Conservation (phyloP, 2,113 vertebrate species). For the Raphicerus campestris region DNA sequence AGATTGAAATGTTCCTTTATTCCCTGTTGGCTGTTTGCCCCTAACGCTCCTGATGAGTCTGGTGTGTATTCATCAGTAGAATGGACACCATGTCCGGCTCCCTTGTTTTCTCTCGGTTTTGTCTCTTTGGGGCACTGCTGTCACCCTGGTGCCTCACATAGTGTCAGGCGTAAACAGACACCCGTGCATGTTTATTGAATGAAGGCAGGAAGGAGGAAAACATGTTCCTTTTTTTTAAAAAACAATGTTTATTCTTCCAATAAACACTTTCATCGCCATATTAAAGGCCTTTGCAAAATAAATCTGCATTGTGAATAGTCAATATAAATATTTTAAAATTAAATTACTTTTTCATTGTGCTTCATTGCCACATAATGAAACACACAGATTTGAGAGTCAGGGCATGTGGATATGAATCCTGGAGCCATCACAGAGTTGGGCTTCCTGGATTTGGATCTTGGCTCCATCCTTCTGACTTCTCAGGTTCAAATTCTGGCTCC, state of each 20-base stretch:
- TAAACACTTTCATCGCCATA: neutral
- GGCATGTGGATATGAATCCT: neutral
- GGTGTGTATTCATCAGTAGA: neutral
- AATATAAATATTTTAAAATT: neutral
- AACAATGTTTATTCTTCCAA: neutral
- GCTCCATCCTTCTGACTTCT: neutral
- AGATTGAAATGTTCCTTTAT: neutral
- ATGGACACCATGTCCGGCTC: neutral
- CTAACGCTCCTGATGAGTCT: neutral
- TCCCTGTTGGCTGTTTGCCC: neutral
- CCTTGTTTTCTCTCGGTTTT: neutral
- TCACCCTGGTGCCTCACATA: neutral
- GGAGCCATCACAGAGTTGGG: rapidly evolving
- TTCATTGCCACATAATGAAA: neutral
- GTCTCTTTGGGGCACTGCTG: neutral
- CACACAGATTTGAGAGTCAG: no score
- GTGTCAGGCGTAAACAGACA: neutral
- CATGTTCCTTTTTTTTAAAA: neutral
- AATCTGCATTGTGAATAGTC: neutral
- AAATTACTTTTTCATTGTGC: neutral
- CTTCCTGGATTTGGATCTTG: neutral
- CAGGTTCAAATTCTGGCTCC: neutral
- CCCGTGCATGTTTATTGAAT: neutral
- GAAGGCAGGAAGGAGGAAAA: neutral
- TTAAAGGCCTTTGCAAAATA: neutral